Base-by-base conservation (phyloP, 1,140 invertebrate species). In the Sminthurides bifidus region DNA sequence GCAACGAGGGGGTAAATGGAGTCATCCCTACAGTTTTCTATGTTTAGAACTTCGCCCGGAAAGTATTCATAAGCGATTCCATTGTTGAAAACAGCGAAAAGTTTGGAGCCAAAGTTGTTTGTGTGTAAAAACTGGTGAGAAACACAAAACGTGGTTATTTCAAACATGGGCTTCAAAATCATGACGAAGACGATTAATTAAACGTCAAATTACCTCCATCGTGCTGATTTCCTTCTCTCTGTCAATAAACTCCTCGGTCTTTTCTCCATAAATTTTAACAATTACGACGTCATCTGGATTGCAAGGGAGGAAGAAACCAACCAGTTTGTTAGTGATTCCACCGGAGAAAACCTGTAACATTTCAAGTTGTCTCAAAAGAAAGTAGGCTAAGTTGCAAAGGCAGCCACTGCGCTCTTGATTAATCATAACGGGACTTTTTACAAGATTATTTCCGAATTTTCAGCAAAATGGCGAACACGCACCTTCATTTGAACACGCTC, bases 51-150 rank as follows among this genome's bases (percentile, higher is more conserved):
- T 53, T 78, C 75, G 31, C 95, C 95, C 62, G 82, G 81, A 59
- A 90, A 79, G 74, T 83, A 98, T 72, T 92, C 82, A 72, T 97
- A 98, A 19, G 82, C 85, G 57, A 98, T 75, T 23, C 94, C 95
- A 77, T 98, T 98, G 58, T 82, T 78, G 73, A 98, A 98, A 26
- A 83, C 82, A 38, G 87, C 90, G 75, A 91, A 92, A 33, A 98
- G 73, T 49, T 81, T 77, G 51, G 92, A 85, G 60, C 88, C 87
- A 60, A 87, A 78, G 14, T 84, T 85, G 60, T 79, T 76, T 65
- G 77, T 76, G 66, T 84, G 79, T 60, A 93, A 73, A 64, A 82
- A 70, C 83, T 86, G 69, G 59, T 76, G 74, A 60, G 15, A 1
- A 45, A 52, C 14, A 37, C 38, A 26, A 1, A 30, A 52, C 21